phyloP scores from a whole-genome alignment of 53 echinoderm and acorn worm genomes.

The Astropecten irregularis region DNA sequence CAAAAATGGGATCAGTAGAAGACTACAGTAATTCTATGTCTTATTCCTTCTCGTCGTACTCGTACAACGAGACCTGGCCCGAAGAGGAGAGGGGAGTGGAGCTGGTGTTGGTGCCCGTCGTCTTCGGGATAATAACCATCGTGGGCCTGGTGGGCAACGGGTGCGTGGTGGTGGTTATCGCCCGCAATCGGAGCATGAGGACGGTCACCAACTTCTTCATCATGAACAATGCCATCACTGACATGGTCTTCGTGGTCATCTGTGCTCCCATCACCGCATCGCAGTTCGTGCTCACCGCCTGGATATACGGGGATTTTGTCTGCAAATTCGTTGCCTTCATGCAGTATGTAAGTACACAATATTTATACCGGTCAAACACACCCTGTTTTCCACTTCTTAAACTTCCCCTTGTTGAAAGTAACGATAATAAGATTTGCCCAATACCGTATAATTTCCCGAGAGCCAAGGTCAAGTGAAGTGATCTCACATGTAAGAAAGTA shows the following conservation, averaged over 20 bases:
- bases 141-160: slow-evolving; percentile 87
- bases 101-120: slow-evolving; percentile 64
- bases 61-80: neutral
- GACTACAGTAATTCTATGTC: neutral
- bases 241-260: slow-evolving; percentile 86
- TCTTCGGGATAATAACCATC: slow-evolving; percentile 87
- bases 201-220: slow-evolving; percentile 97
- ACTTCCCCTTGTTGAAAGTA: too few relatives aligned
- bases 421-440: too few relatives aligned
- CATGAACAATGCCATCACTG: slow-evolving; percentile 96
- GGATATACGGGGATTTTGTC: slow-evolving; percentile 93
- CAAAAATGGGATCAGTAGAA: neutral
- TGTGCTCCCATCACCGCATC: slow-evolving; percentile 90
- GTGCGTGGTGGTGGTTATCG: slow-evolving; percentile 78
- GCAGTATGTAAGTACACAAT: slow-evolving; percentile 94
- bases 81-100: neutral
- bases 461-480: too few relatives aligned
- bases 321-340: slow-evolving; percentile 91
- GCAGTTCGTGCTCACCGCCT: slow-evolving; percentile 71
- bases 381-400: too few relatives aligned
- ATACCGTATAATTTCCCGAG: too few relatives aligned
- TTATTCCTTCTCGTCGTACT: slow-evolving; percentile 9
- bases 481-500: too few relatives aligned
- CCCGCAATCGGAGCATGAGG: slow-evolving; percentile 78
- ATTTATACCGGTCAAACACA: too few relatives aligned